These are phyloP conservation scores for Tubulanus polymorphus DNA, from an alignment of 2,888 invertebrate genomes.

Conservation along the genomic window DNA sequence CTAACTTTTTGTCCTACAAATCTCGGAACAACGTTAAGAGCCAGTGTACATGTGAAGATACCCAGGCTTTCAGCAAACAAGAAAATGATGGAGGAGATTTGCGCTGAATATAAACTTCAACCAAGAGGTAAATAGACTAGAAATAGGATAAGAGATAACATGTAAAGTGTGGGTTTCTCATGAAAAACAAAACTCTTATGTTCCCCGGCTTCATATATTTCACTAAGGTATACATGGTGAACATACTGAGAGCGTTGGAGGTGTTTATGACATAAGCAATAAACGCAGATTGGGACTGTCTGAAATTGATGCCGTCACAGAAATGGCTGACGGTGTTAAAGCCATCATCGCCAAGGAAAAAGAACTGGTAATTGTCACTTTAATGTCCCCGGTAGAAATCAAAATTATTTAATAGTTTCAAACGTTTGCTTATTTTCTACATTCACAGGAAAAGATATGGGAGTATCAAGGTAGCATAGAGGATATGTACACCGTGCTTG, in stretches of 20 bases:
- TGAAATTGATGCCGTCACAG: conserved; percentile 37
- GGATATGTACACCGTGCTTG: too few species aligned
- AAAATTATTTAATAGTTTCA: too few species aligned
- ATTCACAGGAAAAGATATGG: too few species aligned
- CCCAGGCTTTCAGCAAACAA: conserved; percentile 70
- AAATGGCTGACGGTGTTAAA: conserved; percentile 38
- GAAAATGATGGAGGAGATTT: conserved; percentile 73
- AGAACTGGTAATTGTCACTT: conserved; percentile 19
- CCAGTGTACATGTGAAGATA: conserved; percentile 90
- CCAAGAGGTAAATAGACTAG: conserved; percentile 63
- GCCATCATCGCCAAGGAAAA: conserved; percentile 15
- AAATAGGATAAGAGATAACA: too few species aligned
- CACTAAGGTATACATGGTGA: conserved; percentile 43
- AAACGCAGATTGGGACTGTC: conserved; percentile 39
- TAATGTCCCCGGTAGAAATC: too few species aligned
- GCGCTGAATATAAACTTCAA: conserved; percentile 73
- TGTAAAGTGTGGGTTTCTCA: too few species aligned
- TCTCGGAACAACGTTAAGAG: conserved; percentile 86
- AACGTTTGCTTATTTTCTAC: too few species aligned
- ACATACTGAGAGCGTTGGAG: conserved; percentile 41
- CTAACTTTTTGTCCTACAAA: conserved; percentile 81
- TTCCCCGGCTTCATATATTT: too few species aligned
- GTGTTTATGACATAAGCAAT: conserved; percentile 46
- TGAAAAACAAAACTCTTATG: too few species aligned
- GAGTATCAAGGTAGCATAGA: too few species aligned